phyloP scores from a whole-genome alignment of 2,797 vertebrate species.

The Aldrovandia affinis region DNA sequence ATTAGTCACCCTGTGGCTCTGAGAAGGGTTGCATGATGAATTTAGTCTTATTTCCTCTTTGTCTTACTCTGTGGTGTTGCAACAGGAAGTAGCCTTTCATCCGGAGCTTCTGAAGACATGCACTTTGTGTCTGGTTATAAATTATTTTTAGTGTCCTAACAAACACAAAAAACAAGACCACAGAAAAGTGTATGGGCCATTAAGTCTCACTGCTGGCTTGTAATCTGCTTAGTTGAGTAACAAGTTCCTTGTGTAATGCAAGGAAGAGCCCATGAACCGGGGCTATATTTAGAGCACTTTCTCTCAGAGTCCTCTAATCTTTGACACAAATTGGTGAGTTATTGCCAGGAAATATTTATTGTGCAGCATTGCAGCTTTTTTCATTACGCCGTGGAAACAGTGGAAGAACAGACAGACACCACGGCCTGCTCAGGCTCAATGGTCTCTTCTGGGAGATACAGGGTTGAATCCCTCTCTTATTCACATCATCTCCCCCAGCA shows the following conservation, averaged over 20 bases:
- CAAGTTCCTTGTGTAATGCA: not conserved
- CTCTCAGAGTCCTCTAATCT: not conserved
- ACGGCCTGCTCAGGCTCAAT: not conserved
- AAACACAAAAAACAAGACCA: slow-evolving; percentile 1
- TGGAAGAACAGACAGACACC: not conserved
- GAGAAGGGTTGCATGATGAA: not conserved
- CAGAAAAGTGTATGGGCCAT: not conserved
- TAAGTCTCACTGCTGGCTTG: not conserved
- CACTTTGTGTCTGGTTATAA: not conserved
- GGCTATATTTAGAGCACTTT: not conserved
- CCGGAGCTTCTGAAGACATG: not conserved
- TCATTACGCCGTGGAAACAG: not conserved
- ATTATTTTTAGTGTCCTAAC: slow-evolving; percentile 11
- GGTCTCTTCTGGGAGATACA: not conserved
- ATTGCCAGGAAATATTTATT: not conserved
- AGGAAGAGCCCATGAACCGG: not conserved
- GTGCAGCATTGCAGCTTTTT: not conserved
- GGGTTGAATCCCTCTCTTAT: not conserved
- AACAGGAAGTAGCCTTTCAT: not conserved
- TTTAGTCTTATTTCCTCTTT: not conserved
- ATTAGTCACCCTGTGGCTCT: not conserved
- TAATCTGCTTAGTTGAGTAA: slow-evolving; percentile 11
- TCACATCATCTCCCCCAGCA: not conserved
- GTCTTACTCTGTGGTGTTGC: not conserved
- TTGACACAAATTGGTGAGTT: slow-evolving; percentile 20